These are phyloP conservation scores for Octodon degus DNA, from an alignment of 2,113 vertebrate genomes.

Conservation along the genomic window DNA sequence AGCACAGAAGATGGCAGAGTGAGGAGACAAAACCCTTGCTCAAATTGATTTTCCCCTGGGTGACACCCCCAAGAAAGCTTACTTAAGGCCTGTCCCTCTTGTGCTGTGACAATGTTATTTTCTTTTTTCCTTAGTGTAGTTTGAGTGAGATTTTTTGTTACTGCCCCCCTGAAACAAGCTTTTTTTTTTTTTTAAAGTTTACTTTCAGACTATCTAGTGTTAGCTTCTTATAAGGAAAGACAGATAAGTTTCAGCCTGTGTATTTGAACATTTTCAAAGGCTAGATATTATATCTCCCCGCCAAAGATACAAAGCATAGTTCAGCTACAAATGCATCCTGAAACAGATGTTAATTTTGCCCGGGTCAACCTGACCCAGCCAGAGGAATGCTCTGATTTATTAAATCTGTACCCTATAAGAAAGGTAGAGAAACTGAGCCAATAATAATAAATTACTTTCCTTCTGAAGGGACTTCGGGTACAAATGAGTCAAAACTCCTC, in stretches of 20 bases:
- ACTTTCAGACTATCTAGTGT: neutral
- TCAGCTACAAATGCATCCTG: constrained; percentile 20
- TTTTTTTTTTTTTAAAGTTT: neutral
- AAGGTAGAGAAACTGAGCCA: constrained; percentile 12
- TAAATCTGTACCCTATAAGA: neutral
- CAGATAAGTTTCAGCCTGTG: neutral
- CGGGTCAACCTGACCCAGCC: constrained; percentile 38
- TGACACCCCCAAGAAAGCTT: neutral
- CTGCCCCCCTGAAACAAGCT: neutral
- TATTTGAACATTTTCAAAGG: constrained; percentile 12
- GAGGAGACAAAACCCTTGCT: neutral
- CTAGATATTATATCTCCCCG: neutral
- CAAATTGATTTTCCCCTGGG: neutral
- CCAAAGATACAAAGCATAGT: constrained; percentile 15
- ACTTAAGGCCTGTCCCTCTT: neutral
- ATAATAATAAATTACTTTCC: neutral
- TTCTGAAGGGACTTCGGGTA: neutral
- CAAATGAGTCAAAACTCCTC: neutral
- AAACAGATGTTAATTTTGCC: constrained; percentile 33
- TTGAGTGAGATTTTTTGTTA: neutral
- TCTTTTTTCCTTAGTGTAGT: neutral
- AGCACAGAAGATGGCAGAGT: neutral
- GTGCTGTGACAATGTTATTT: too few species aligned
- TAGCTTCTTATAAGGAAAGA: constrained; percentile 32
- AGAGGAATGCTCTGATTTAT: constrained; percentile 35